Evolutionary conservation across 2,888 invertebrate species (phyloP).

Genomic region (Thelaira solivaga): DNA sequence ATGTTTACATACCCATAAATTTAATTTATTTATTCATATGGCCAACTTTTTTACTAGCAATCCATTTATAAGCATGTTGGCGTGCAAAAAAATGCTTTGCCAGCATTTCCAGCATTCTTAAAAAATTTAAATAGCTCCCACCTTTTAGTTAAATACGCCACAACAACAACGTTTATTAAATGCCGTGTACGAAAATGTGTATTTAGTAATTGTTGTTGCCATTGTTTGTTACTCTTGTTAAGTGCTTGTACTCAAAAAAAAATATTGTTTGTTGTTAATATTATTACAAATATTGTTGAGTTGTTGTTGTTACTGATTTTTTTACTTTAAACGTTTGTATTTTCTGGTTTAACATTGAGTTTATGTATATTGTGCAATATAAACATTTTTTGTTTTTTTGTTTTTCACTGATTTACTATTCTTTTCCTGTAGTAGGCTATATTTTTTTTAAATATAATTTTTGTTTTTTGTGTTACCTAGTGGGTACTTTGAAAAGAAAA

Average conservation of each 20-base stretch:
- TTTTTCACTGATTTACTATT: constrained; percentile 57
- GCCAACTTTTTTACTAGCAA: too few species aligned
- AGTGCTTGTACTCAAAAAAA: constrained; percentile 25
- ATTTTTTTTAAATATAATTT: constrained; percentile 20
- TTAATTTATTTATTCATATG: constrained; percentile 13
- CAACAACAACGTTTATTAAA: too few species aligned
- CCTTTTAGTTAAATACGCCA: too few species aligned
- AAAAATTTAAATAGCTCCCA: constrained; percentile 39
- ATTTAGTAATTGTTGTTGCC: constrained; percentile 15
- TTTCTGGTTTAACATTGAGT: constrained; percentile 58
- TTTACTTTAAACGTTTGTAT: constrained; percentile 24
- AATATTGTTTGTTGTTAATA: constrained; percentile 50
- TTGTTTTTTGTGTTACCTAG: neutral
- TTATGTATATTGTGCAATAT: constrained; percentile 60
- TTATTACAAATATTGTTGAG: constrained; percentile 47
- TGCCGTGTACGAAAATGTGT: too few species aligned
- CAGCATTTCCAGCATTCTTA: constrained; percentile 59
- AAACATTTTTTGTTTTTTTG: constrained; percentile 12
- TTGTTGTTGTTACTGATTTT: constrained; percentile 11
- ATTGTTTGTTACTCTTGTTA: constrained; percentile 43
- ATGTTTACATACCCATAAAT: constrained; percentile 32
- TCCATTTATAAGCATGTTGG: too few species aligned
- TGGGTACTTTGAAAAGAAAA: neutral
- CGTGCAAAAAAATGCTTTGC: constrained; percentile 52
- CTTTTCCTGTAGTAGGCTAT: constrained; percentile 47